phyloP scores from a whole-genome alignment of 2,113 vertebrate species.

The Paraplagusia blochii region DNA sequence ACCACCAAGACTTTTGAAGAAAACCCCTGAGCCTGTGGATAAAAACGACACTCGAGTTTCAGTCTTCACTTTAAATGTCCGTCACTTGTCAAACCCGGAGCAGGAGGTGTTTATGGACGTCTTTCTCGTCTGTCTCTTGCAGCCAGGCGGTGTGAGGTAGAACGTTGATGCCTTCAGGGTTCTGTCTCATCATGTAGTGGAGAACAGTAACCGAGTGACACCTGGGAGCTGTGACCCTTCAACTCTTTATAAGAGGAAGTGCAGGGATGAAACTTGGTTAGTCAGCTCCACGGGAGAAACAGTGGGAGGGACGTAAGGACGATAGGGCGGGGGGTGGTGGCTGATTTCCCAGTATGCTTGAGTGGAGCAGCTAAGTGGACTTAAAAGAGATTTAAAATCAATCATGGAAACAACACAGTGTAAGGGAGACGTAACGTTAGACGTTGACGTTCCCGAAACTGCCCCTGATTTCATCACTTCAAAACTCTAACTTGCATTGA shows the following conservation, averaged over 20 bases:
- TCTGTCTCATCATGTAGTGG: slow-evolving; percentile 2
- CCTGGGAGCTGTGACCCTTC: slow-evolving; percentile 51
- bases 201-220: slow-evolving; percentile 28
- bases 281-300: slow-evolving; percentile 7
- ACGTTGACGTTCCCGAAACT: too few species aligned
- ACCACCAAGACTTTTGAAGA: background rate
- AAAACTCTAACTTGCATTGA: too few species aligned
- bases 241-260: slow-evolving; percentile 37
- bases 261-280: slow-evolving; percentile 50
- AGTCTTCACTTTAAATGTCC: slow-evolving; percentile 17
- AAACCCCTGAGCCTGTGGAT: background rate
- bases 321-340: background rate
- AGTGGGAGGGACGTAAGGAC: background rate
- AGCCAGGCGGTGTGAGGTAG: slow-evolving; percentile 8
- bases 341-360: background rate
- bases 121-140: slow-evolving; percentile 11
- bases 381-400: slow-evolving; percentile 42
- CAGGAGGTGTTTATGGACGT: background rate
- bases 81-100: slow-evolving; percentile 16
- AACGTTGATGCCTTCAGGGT: background rate
- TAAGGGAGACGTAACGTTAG: slow-evolving; percentile 11
- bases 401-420: slow-evolving; percentile 16
- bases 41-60: slow-evolving; percentile 16
- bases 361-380: slow-evolving; percentile 46
- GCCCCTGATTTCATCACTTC: too few species aligned